A percentile compares a stretch with the other conserved stretches of the same genome.
Conservation (phyloP, 2,113 vertebrate species). For the Brevimyrus niger region DNA sequence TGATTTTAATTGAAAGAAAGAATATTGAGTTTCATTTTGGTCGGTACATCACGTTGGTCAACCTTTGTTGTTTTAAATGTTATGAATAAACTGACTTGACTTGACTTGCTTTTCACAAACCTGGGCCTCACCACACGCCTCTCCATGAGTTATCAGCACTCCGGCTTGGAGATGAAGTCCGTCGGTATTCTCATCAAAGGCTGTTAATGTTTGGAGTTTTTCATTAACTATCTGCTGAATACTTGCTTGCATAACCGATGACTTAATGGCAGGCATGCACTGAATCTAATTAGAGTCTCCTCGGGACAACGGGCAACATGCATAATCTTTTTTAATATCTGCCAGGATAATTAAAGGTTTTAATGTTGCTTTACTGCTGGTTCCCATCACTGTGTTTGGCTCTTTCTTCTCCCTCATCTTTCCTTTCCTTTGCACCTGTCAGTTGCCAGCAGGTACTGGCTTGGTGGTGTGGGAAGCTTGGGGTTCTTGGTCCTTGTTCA, state of each 20-base stretch:
- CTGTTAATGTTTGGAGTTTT: background rate
- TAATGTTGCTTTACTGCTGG: background rate
- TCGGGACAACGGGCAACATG: background rate
- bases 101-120: background rate
- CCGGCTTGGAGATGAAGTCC: background rate
- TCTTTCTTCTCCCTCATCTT: background rate
- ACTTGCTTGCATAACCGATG: background rate
- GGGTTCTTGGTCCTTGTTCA: background rate
- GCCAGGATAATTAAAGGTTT: background rate
- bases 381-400: background rate
- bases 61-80: too few relatives aligned
- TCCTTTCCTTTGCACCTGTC: background rate
- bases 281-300: background rate
- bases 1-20: too few relatives aligned
- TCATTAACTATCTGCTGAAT: background rate
- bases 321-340: constrained; percentile 7
- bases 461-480: background rate
- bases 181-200: background rate
- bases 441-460: background rate
- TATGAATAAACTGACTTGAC: too few relatives aligned
- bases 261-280: background rate
- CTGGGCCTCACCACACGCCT: background rate
- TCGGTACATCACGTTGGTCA: too few relatives aligned
- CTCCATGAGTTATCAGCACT: background rate
- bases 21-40: too few relatives aligned